A percentile compares a stretch with the other conserved stretches of the same genome.
These are phyloP conservation scores for Limenitis camilla DNA, from an alignment of 2,888 invertebrate species.

Conservation along the genomic window DNA sequence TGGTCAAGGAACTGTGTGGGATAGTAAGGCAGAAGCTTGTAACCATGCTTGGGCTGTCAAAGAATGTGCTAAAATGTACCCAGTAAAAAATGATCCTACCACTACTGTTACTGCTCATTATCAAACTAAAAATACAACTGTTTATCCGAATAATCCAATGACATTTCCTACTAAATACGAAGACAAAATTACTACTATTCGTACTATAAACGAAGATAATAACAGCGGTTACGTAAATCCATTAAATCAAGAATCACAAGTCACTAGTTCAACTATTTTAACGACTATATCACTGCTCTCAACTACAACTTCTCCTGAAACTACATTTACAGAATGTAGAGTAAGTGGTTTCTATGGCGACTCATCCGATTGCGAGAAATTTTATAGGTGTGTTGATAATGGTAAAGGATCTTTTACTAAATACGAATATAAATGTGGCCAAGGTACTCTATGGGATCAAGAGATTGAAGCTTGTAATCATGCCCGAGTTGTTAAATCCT, in stretches of 20 bases:
- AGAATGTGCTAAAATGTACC: constrained; percentile 31
- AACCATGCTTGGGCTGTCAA: constrained; percentile 72
- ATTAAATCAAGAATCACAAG: constrained; percentile 17
- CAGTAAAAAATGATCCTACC: constrained; percentile 11
- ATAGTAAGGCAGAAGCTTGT: constrained; percentile 69
- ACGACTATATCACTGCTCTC: constrained; percentile 15
- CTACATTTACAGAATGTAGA: constrained; percentile 28
- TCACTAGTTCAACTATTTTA: constrained; percentile 5
- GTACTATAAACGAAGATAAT: constrained; percentile 13
- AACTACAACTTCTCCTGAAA: constrained; percentile 13
- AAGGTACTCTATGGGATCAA: constrained; percentile 77
- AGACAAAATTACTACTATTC: neutral
- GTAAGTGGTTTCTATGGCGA: constrained; percentile 76
- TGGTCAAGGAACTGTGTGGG: constrained; percentile 77
- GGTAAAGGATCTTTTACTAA: constrained; percentile 60
- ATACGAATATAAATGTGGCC: constrained; percentile 74
- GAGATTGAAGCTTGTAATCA: constrained; percentile 74
- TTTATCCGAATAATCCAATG: neutral
- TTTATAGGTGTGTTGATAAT: constrained; percentile 78
- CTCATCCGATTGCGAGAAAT: constrained; percentile 75
- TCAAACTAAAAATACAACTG: neutral
- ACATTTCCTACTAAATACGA: neutral
- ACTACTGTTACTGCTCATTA: too few species aligned
- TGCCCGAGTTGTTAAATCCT: constrained; percentile 58
- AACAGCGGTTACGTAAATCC: constrained; percentile 24